phyloP scores from a whole-genome alignment of 1,140 invertebrate genomes.

The Alviniconcha marisindica region DNA sequence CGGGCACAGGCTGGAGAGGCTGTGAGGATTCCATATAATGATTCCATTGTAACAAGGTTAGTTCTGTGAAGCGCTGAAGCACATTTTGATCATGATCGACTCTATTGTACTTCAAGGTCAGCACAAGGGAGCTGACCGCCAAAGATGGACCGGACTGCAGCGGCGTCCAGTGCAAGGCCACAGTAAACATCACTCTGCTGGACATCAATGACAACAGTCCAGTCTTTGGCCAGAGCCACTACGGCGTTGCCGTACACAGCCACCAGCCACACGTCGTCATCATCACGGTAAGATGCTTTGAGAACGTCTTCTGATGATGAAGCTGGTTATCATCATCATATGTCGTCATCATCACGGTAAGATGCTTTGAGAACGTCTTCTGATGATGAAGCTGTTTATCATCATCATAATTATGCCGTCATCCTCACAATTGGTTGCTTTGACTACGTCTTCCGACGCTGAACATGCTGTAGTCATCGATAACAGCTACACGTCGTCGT shows the following conservation, averaged over 20 bases:
- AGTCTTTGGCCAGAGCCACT: constrained; percentile 6
- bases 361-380: no score
- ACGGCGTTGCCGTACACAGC: background rate
- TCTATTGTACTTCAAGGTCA: constrained; percentile 4
- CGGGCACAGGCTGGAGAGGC: background rate
- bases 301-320: no score
- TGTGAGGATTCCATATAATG: background rate
- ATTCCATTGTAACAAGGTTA: background rate
- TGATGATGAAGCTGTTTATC: no score
- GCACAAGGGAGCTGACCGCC: background rate
- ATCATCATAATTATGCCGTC: background rate
- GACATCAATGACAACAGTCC: constrained; percentile 37
- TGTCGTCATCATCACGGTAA: no score
- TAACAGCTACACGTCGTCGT: no score
- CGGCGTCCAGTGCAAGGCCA: background rate
- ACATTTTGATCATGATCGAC: no score
- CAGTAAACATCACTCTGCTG: constrained; percentile 2
- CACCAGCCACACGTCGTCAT: no score
- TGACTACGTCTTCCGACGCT: background rate
- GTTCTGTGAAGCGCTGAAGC: no score
- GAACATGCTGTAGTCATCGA: no score
- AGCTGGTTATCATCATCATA: no score
- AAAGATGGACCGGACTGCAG: constrained; percentile 2
- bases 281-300: no score
- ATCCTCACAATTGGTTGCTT: no score